Percentiles rank a stretch among this genome's conserved stretches.
phyloP scores from a whole-genome alignment of 2,113 vertebrate genomes.

The Australoheros scitulus region DNA sequence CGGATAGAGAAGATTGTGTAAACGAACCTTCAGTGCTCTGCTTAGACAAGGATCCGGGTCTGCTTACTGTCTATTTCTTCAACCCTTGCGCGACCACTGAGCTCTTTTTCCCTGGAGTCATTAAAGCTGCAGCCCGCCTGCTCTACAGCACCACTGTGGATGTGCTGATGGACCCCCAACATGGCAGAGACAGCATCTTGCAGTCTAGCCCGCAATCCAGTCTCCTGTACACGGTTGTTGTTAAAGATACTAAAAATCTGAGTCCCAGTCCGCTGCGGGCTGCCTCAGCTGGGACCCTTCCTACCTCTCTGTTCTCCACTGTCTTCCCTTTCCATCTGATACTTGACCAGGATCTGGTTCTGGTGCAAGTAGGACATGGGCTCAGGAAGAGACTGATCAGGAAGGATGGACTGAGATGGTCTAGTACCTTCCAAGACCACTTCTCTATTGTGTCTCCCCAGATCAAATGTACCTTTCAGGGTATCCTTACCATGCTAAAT shows the following conservation, averaged over 20 bases:
- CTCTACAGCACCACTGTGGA: conserved; percentile 90
- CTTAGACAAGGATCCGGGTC: conserved; percentile 91
- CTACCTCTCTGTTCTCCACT: conserved; percentile 91
- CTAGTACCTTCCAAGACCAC: conserved; percentile 87
- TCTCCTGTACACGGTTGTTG: conserved; percentile 87
- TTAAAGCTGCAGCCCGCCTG: conserved; percentile 89
- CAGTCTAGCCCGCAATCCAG: conserved; percentile 91
- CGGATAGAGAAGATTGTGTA: conserved; percentile 71
- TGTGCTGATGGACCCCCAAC: conserved; percentile 83
- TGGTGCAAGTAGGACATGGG: conserved; percentile 93
- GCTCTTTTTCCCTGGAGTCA: conserved; percentile 91
- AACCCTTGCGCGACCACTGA: conserved; percentile 88
- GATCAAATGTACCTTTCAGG: conserved; percentile 90
- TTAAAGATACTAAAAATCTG: conserved; percentile 85
- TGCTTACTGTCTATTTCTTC: conserved; percentile 94
- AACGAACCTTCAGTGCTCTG: conserved; percentile 93
- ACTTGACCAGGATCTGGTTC: conserved; percentile 91
- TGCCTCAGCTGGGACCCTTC: conserved; percentile 90
- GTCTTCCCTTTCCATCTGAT: conserved; percentile 97
- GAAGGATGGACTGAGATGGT: conserved; percentile 86
- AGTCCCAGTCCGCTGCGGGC: conserved; percentile 90
- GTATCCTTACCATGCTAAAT: conserved; percentile 95
- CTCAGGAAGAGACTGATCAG: conserved; percentile 88
- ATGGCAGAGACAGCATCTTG: conserved; percentile 83
- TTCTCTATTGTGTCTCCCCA: conserved; percentile 91